Evolutionary conservation across 2,888 invertebrate genomes (phyloP).

Genomic region (Drosophila monieri): DNA sequence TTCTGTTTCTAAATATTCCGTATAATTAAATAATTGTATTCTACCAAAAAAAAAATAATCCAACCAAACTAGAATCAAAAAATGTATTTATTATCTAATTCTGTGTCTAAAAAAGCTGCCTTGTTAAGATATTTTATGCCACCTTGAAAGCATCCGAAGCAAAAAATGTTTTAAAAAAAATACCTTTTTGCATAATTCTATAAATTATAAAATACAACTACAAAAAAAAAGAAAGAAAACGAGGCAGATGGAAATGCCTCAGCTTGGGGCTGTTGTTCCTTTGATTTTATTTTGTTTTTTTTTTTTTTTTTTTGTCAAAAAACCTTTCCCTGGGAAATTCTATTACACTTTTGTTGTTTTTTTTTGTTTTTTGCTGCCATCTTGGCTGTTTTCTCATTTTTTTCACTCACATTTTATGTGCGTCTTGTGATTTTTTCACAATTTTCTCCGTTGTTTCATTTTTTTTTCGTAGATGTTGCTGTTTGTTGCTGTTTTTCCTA

Average conservation of each 20-base stretch:
- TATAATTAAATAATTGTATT: no score
- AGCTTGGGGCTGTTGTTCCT: constrained; percentile 8
- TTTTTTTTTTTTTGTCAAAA: background rate
- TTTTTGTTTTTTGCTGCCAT: constrained; percentile 10
- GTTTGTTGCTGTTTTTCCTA: constrained; percentile 29
- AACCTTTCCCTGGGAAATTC: constrained; percentile 20
- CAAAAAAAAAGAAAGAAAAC: constrained; percentile 24
- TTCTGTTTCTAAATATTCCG: no score
- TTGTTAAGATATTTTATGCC: background rate
- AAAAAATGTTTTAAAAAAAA: background rate
- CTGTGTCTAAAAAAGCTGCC: background rate
- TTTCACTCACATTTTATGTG: constrained; percentile 60
- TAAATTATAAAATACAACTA: constrained; percentile 40
- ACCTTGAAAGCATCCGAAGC: background rate
- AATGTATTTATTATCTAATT: background rate
- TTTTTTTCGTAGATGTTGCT: constrained; percentile 13
- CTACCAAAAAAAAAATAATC: background rate
- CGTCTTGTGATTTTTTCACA: constrained; percentile 61
- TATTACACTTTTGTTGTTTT: constrained; percentile 25
- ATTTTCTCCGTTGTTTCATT: constrained; percentile 36
- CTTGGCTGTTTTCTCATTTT: constrained; percentile 32
- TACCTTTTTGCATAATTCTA: constrained; percentile 35
- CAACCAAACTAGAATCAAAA: background rate
- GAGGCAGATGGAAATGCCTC: constrained; percentile 34
- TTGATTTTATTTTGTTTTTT: background rate